A percentile compares a stretch with the other conserved stretches of the same genome.
phyloP scores from a whole-genome alignment of 2,888 invertebrate genomes.

The Dolichopus griseipennis region DNA sequence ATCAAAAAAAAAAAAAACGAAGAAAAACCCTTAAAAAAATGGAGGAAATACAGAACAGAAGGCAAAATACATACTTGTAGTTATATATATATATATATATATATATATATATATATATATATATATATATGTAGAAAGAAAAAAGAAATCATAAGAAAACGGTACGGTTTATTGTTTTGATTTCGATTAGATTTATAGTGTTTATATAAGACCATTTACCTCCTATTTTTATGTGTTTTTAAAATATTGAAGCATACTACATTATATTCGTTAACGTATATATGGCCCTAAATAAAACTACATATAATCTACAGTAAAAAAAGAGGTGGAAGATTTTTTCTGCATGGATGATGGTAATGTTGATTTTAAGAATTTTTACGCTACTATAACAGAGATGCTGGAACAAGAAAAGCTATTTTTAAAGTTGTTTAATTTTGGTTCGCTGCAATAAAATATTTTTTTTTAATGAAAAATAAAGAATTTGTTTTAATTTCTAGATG shows the following conservation, averaged over 20 bases:
- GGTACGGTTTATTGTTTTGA: constrained; percentile 9
- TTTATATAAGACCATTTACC: constrained; percentile 1
- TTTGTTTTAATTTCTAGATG: no score
- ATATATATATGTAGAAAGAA: not conserved
- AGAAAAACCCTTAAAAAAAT: not conserved
- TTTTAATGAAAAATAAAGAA: no score
- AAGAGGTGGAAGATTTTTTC: not conserved
- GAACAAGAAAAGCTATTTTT: no score
- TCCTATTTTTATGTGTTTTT: not conserved
- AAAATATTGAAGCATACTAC: not conserved
- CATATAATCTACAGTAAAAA: not conserved
- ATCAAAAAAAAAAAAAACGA: not conserved
- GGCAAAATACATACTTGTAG: no score
- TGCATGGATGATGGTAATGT: no score
- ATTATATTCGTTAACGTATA: not conserved
- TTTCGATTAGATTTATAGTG: constrained; percentile 8
- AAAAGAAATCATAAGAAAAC: not conserved
- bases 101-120: no score
- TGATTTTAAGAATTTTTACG: no score
- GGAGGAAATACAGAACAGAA: not conserved
- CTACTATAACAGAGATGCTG: no score
- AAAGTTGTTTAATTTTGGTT: no score
- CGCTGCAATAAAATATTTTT: no score
- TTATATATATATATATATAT: no score
- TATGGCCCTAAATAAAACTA: not conserved